Evolutionary conservation across 2,113 vertebrate species (phyloP), one percentile per base, ranked within the genome.

Genomic region (Rana temporaria): DNA sequence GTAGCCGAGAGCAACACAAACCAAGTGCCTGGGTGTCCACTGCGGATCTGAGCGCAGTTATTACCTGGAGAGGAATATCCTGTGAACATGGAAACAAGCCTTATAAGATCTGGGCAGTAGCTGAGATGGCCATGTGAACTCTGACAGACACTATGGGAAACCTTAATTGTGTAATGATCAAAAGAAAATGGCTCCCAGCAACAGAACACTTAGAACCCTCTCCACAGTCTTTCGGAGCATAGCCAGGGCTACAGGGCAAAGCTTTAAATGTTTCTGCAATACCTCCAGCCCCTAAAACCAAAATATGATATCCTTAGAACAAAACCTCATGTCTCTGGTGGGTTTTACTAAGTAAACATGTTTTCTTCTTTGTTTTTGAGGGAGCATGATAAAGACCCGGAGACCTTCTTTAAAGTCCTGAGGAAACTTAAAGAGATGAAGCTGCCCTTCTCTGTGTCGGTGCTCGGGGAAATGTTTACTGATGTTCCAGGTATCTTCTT

Each of bases 331-430:
- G 18, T 66, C 70, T 65, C 81, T 83, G 6, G 63, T 68, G 71
- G n/a, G 32, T 30, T 48, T 83, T 76, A 20, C 53, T 34, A 57
- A 76, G 63, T 60, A 83, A 83, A 74, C 80, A 75, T 57, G 16
- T 76, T 76, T 83, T 76, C 59, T 86, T 85, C 91, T 96, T 92
- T 96, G 85, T 98, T 95, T 97, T 97, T 89, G 95, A 99, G 96
- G 97, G 96, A 97, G 86, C 94, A 95, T 11, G 96, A 98, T 93
- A 98, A 98, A 95, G 96, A 95, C 91, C 96, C 96, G 85, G 96
- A 99, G 92, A 96, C 93, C 87, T 97, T 97, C 92, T 98, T 98
- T 92, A 95, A 96, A 92, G 91, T 93, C 74, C 86, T 96, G 90
- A 86, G 96, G 93, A 95, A 93, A 89, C 92, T 94, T 86, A 96